Base-by-base conservation (phyloP, 2,113 vertebrate species). In the Diglossa brunneiventris region DNA sequence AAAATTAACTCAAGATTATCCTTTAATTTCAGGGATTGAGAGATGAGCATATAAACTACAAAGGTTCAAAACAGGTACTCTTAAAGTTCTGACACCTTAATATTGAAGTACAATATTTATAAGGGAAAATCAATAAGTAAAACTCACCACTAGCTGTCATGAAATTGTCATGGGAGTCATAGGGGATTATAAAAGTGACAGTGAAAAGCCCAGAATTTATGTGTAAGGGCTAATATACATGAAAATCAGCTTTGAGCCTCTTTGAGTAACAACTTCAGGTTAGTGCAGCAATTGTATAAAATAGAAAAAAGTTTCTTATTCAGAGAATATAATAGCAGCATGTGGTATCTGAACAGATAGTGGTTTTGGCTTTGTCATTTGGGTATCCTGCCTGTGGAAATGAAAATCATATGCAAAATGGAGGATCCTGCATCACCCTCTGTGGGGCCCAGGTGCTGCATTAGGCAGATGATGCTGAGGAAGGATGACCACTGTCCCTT, bases 1-100 rank as follows among this genome's bases (percentile, higher is more conserved):
- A 87, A 92, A 84, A 92, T 91, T 84, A 89, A 70, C 33, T 78
- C 15, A 24, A 19, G 31, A 67, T 87, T 83, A 55, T 13, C 13
- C 21, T 87, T 89, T 70, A 35, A 50, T 91, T 94, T 87, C 15
- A 55, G 39, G 24, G 10, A 30, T 18, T 63, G 27, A 81, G 16
- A 47, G 27, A 35, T 15, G 17, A 76, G 3, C 9, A 26, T 37
- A 44, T 64, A 47, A 86, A 59, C 10, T 69, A 23, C 7, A 53
- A 83, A 86, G 7, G 2, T 55, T 90, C 35, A 73, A 46, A 83
- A 37, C 5, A 0, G 11, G 63, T 24, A 8, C 33, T 81, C 35
- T 27, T 56, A 58, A 27, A 75, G 8, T 49, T 41, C 41, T 75
- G 47, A 16, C 31, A 82, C 24, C 5, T 79, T 87, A 52, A 52